These are phyloP conservation scores for Campylomormyrus numenius DNA, from an alignment of 2,113 vertebrate species.

Conservation along the genomic window DNA sequence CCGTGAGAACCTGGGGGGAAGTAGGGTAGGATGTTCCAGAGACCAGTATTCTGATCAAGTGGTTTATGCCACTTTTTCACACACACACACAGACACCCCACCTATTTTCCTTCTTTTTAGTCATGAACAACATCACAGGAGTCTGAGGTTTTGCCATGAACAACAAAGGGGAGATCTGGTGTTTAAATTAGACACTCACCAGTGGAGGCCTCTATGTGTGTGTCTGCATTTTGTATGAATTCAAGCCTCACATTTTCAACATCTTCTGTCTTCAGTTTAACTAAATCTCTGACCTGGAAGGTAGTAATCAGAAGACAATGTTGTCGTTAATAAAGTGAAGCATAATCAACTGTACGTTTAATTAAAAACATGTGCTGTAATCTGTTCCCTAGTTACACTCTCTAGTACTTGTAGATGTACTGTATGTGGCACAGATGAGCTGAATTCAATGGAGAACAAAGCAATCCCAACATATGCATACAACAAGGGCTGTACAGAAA, in stretches of 20 bases:
- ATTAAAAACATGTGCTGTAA: not conserved
- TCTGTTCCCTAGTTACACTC: not conserved
- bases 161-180: not conserved
- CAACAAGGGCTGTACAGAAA: not conserved
- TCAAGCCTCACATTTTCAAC: not conserved
- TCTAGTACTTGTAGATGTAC: not conserved
- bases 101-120: not conserved
- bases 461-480: not conserved
- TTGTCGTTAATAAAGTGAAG: not conserved
- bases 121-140: not conserved
- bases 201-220: not conserved
- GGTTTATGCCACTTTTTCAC: not conserved
- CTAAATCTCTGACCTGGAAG: not conserved
- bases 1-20: not conserved
- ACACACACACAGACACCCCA: too few relatives aligned
- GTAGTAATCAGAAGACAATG: not conserved
- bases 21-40: not conserved
- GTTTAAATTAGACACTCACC: not conserved
- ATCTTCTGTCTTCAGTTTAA: not conserved
- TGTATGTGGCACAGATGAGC: not conserved
- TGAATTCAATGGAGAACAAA: not conserved
- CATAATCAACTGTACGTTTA: not conserved
- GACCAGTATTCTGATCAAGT: not conserved
- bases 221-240: not conserved
- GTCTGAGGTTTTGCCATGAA: not conserved